Base-by-base conservation (phyloP, 1,140 invertebrate species). In the Trissolcus basalis region DNA sequence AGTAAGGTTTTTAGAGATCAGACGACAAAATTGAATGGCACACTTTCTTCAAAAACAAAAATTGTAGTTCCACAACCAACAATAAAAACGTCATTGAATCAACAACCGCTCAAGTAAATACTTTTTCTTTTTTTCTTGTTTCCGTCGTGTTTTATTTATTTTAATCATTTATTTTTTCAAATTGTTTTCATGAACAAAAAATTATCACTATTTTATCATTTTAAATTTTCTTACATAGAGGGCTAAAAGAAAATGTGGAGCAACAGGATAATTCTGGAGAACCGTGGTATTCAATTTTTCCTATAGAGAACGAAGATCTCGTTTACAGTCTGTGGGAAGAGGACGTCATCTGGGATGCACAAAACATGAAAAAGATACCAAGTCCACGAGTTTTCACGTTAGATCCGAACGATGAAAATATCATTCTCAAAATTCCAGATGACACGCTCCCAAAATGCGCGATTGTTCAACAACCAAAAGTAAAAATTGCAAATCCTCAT, bases 361-460 rank as follows among this genome's bases (percentile, higher is more conserved):
- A 97, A 83, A 92, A 93, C 73, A 97, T 99, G 95, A 90, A 89
- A 3, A 92, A 91, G 64, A 92, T 98, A 76, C 97, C 97, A 0
- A 95, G 96, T 85, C 98, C 98, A 0, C 96, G 96, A 79, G 95
- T 99, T 39, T 88, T 99, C 2, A 98, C 97, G 0, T 87, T 99
- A 1, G 98, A 99, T 90, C 97, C 97, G 0, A 99, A 99, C 83
- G 98, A 99, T 90, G 98, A 99, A 82, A 99, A 99, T 83, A 98
- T 99, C 67, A 95, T 99, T 72, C 89, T 99, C 14, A 96, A 95
- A 4, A 96, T 99, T 77, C 94, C 95, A 0, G 96, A 96, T 85
- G 96, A 98, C 85, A 94, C 36, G 96, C 97, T 89, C 96, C 96
- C 0, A 93, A 91, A 91, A 83, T 91, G 94, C 81, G 95, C 97